Evolutionary conservation across 2,113 vertebrate species (phyloP).

Genomic region (Emydura subglobosa): DNA sequence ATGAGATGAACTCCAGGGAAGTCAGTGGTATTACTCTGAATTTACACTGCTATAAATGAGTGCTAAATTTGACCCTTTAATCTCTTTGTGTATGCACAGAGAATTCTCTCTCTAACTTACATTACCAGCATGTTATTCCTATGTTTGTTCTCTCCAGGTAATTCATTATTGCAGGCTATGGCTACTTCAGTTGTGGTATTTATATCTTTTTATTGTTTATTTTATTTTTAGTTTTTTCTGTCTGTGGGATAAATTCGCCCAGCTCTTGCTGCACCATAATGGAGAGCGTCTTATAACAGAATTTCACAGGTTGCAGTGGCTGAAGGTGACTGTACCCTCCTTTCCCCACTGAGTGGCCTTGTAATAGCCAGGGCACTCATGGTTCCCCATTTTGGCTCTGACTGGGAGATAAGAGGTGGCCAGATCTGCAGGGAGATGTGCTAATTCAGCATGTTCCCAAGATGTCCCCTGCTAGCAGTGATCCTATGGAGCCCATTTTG

Average conservation of each 20-base stretch:
- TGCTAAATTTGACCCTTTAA: not conserved
- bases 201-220: not conserved
- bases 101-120: not conserved
- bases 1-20: not conserved
- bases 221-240: not conserved
- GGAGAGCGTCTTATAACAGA: not conserved
- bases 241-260: not conserved
- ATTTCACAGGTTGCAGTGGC: not conserved
- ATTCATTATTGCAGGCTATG: not conserved
- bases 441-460: not conserved
- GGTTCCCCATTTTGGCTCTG: not conserved
- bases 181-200: not conserved
- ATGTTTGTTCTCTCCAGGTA: not conserved
- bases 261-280: not conserved
- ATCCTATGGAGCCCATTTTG: too few relatives aligned
- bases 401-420: not conserved
- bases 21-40: not conserved
- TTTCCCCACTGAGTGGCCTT: not conserved
- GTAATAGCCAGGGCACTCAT: not conserved
- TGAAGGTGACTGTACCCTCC: not conserved
- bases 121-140: not conserved
- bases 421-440: rapidly evolving
- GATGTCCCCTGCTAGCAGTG: not conserved
- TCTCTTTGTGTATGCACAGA: not conserved
- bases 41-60: not conserved